phyloP scores from a whole-genome alignment of 1,140 invertebrate species.

The Ostrea edulis region DNA sequence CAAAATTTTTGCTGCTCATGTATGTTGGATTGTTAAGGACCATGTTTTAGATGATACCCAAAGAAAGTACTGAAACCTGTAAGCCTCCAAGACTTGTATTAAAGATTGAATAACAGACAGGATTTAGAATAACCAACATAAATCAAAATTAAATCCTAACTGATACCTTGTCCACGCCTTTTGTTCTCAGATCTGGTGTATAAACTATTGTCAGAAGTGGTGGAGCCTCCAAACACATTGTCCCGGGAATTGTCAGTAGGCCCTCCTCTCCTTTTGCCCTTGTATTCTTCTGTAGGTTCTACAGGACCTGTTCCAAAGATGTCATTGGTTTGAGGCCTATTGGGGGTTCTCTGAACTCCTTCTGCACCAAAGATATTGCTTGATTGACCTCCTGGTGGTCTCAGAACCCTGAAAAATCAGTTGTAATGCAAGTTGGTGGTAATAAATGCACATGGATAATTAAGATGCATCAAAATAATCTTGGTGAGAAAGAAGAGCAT shows the following conservation, averaged over 20 bases:
- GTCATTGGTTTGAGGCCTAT: conserved; percentile 40
- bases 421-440: too few species aligned
- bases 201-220: neutral
- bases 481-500: neutral
- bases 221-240: conserved; percentile 44
- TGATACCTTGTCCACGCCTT: conserved; percentile 40
- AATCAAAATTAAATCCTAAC: neutral
- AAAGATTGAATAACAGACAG: neutral
- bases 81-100: neutral
- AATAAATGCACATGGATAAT: neutral
- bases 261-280: conserved; percentile 32
- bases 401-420: conserved; percentile 81
- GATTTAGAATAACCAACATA: neutral
- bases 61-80: neutral
- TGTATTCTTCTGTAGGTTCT: conserved; percentile 27
- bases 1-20: too few species aligned
- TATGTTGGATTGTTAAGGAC: neutral
- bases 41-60: neutral
- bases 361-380: conserved; percentile 83
- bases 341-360: conserved; percentile 43
- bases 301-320: conserved; percentile 49
- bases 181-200: conserved; percentile 38
- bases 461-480: neutral
- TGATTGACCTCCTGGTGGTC: conserved; percentile 85
- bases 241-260: conserved; percentile 39